phyloP scores from a whole-genome alignment of 2,888 invertebrate genomes.

The Steromphala cineraria region DNA sequence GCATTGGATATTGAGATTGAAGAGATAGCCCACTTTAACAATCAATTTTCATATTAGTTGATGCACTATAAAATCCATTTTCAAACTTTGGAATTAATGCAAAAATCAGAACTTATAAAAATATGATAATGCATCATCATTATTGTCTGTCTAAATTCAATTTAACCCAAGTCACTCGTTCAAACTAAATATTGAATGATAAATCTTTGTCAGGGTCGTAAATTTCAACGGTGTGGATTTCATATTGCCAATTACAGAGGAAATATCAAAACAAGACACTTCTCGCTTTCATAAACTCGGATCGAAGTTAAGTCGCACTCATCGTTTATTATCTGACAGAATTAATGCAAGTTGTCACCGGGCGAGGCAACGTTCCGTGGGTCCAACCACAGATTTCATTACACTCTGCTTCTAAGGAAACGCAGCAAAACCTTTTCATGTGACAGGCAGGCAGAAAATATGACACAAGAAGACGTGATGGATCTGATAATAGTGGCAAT shows the following conservation, averaged over 20 bases:
- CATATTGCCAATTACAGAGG: background rate
- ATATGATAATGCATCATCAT: too few relatives aligned
- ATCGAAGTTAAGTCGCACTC: background rate
- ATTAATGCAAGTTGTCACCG: conserved; percentile 1
- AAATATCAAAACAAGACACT: background rate
- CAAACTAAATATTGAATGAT: background rate
- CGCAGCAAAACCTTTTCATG: conserved; percentile 11
- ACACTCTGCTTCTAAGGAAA: background rate
- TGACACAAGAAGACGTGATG: background rate
- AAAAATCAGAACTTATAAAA: too few relatives aligned
- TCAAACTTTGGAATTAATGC: too few relatives aligned
- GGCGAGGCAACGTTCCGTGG: background rate
- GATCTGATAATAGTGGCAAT: background rate
- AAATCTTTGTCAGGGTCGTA: background rate
- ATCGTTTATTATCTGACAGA: background rate
- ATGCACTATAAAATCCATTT: too few relatives aligned
- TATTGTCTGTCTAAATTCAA: too few relatives aligned
- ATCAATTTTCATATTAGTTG: too few relatives aligned
- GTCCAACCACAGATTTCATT: background rate
- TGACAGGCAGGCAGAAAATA: conserved; percentile 7
- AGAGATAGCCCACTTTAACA: too few relatives aligned
- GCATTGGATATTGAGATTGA: too few relatives aligned
- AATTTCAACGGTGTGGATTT: background rate
- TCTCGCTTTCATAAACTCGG: background rate
- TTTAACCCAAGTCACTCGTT: too few relatives aligned